Evolutionary conservation across 2,113 vertebrate species (phyloP), one percentile per base, ranked within the genome.

Genomic region (Meleagris gallopavo): DNA sequence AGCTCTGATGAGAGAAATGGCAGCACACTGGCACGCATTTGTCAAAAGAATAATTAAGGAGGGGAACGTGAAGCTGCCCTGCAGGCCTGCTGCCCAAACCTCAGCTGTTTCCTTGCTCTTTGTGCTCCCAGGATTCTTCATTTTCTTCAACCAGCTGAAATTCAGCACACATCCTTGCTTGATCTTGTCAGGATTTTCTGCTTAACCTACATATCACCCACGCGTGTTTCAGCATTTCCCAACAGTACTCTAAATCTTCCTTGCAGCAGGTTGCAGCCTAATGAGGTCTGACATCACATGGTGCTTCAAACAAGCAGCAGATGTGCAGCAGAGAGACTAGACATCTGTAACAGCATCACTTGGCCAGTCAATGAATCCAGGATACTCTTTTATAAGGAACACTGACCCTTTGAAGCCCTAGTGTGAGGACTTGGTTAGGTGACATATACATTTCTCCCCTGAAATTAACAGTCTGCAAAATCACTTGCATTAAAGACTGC

Each of bases 1-100:
- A 97, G 94, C 75, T 96, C 96, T 96, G 94, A 96, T 91, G 92
- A 91, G 83, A 96, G 41, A 97, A 93, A 97, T 83, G 60, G 90
- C 73, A 76, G 81, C 55, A 92, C 93, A 86, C 87, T 95, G 95
- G 94, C 75, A 83, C 0, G 2, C 65, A 64, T 83, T 87, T 94
- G 78, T 84, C 83, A 96, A 95, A 96, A 41, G 36, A 80, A 89
- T 84, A 94, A 86, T 73, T 94, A 81, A 85, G 67, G 86, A 77
- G 67, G 43, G 85, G 71, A 93, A 69, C 32, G 9, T 67, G 55
- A 82, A 93, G 73, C 85, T 40, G 17, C n/a, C 80, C 32, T 88
- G 19, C 25, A 87, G 81, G 90, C 48, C 58, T 81, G 32, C 52
- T 85, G 22, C 50, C 30, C 66, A 69, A 95, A 27, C 19, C 45